Evolutionary conservation across 2,113 vertebrate genomes (phyloP), one percentile per base, ranked within the genome.

Genomic region (Gorsachius goisagi): DNA sequence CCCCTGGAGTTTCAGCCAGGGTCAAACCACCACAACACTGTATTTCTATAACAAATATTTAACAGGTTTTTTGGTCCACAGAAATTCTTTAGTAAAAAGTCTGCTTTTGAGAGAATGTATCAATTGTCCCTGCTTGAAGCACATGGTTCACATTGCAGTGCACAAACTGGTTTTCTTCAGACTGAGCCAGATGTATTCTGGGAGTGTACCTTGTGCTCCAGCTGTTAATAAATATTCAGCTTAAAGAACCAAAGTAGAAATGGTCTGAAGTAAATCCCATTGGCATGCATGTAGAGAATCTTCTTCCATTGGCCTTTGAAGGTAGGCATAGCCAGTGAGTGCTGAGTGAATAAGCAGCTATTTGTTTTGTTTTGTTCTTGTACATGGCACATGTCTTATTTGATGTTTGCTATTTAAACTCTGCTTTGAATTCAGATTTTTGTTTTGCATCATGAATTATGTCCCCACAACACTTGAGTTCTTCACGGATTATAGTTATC

Each of bases 351-450:
- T 60, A 41, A 62, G 35, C 18, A 66, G 50, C 9, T 12, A 7
- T 60, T 39, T 72, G 21, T 27, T 64, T 86, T 63, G 33, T 33
- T 77, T 47, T 75, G 4, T 56, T 81, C n/a, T 56, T 56, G 27
- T 23, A 44, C 26, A 8, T 0, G 0, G n/a, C 58, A 19, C 12
- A 20, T 0, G 3, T n/a, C 30, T 62, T 66, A 18, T 5, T 15
- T 49, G 9, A 11, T 62, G 23, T 49, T 91, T 10, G 1, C 23
- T 72, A 5, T 52, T 86, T 12, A 66, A 47, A 62, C 3, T 52
- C 22, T 47, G 15, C 56, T 83, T 67, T 75, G 41, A 83, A 67
- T 86, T 64, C 27, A 49, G 41, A 39, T 41, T 74, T 90, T 68
- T 77, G 26, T 63, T 87, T 68, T 74, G 26, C 63, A 5, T 81